Base-by-base conservation (phyloP, 2,888 invertebrate genomes). In the Ditula angustiorana region DNA sequence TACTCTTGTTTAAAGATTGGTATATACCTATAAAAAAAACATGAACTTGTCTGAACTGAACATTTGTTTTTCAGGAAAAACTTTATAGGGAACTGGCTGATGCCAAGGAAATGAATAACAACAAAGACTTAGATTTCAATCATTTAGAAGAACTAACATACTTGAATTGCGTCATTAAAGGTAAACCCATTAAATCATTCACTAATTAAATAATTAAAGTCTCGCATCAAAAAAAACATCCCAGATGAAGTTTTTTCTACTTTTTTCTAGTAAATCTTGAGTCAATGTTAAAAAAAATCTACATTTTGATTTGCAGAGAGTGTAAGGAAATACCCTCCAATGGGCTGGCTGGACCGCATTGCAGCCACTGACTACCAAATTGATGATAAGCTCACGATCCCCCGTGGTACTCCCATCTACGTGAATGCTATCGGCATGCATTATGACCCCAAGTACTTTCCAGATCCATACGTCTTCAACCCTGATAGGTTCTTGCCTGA, bases 341-440 rank as follows among this genome's bases (percentile, higher is more conserved):
- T 88, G 83, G 82, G 81, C 1, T 86, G 83, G 83, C 11, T 86
- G n/a, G 85, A 86, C 49, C 78, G 87, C 5, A 1, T 83, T 0
- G 71, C 83, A 0, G 24, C 61, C 0, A 60, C 62, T 0, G 78
- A 82, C 21, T 87, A 86, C 61, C 52, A 68, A 13, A 63, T 87
- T 0, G 77, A 83, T 41, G 86, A 85, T 0, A 69, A 77, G 0
- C 65, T 87, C 1, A 82, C 79, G 0, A 77, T 87, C 2, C 70
- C 73, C 0, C 79, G 79, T 0, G 81, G 83, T 0, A 86, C 82
- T 0, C 78, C 79, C 0, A 67, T 86, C 2, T 85, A 80, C 46
- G 73, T 86, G 4, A 85, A 85, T 58, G 76, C 68, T 1, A 65
- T 67, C 0, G 85, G 82, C 10, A 76, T 85, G 71, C 83, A 82